Percentiles rank a stretch among this genome's conserved stretches.
These are phyloP conservation scores for Ophraella communa DNA, from an alignment of 2,888 invertebrate genomes.

Conservation along the genomic window DNA sequence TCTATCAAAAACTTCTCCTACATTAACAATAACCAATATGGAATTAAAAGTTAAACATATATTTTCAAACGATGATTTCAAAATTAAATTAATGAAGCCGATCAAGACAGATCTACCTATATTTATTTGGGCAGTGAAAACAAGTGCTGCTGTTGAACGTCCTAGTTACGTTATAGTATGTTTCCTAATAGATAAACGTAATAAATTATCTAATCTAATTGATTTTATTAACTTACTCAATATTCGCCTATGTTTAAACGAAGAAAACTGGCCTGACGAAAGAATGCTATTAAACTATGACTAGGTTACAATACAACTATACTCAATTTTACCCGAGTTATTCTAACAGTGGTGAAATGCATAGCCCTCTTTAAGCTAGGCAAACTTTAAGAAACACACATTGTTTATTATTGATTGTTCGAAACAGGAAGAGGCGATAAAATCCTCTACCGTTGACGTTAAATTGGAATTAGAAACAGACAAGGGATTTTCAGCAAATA, in stretches of 20 bases:
- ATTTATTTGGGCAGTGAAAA: conserved; percentile 31
- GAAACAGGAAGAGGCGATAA: too few relatives aligned
- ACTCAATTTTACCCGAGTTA: conserved; percentile 27
- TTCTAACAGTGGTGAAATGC: not conserved
- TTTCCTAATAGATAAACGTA: conserved; percentile 28
- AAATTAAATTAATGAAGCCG: conserved; percentile 22
- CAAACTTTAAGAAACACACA: too few relatives aligned
- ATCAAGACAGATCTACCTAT: conserved; percentile 28
- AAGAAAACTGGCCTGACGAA: conserved; percentile 29
- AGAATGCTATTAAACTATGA: too few relatives aligned
- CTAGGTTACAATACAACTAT: conserved; percentile 23
- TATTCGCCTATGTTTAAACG: conserved; percentile 19
- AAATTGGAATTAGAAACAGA: too few relatives aligned
- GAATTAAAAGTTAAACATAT: too few relatives aligned
- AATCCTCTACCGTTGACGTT: too few relatives aligned
- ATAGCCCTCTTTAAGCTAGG: too few relatives aligned
- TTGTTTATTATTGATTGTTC: too few relatives aligned
- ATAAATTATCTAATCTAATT: too few relatives aligned
- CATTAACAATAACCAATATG: conserved; percentile 22
- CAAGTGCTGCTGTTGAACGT: conserved; percentile 22
- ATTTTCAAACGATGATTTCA: conserved; percentile 28
- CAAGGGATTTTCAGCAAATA: too few relatives aligned
- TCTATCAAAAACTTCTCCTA: not conserved
- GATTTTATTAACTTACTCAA: too few relatives aligned
- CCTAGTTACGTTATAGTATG: conserved; percentile 31